Base-by-base conservation (phyloP, 1,140 invertebrate genomes). In the Temnothorax longispinosus region DNA sequence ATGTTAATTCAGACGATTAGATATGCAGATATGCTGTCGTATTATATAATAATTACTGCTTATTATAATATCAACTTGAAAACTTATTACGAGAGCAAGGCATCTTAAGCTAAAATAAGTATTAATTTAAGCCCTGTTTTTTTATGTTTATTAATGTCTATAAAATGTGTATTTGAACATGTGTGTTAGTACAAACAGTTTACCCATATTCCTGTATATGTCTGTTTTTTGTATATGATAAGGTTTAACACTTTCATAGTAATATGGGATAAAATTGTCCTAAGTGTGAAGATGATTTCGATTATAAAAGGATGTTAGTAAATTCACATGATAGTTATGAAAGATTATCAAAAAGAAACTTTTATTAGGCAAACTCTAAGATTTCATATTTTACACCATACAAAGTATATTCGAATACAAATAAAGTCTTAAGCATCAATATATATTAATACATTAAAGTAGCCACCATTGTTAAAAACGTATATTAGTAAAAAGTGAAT, bases 331-430 rank as follows among this genome's bases (percentile, higher is more conserved):
- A 35, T 18, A 44, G 13, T 32, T 41, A 67, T 1, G 7, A 69
- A 13, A 78, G 32, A 32, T 52, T 69, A 27, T 41, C 3, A 6
- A 18, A 18, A 41, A 47, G 18, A 56, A 47, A 21, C 7, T 44
- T 82, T 84, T 60, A 11, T 75, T 84, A 75, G 69, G 80, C 80
- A 38, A 62, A 44, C 27, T 84, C 58, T 4, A 74, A 74, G 60
- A 75, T 75, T 6, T 84, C 27, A 56, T 50, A 3, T 60, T 74
- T 74, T 3, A 50, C 15, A 50, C 15, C 72, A 15, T 72, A 21
- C 2, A 47, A 69, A 21, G 11, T 80, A 38, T 50, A 60, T 74
- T 11, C 21, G n/a, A 82, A 52, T 50, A 27, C 2, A 82, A 82
- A 47, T 35, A 3, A 77, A 44, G 2, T n/a, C 18, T 62, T 44